Base-by-base conservation (phyloP, 1,140 invertebrate species). In the Hyles euphorbiae region DNA sequence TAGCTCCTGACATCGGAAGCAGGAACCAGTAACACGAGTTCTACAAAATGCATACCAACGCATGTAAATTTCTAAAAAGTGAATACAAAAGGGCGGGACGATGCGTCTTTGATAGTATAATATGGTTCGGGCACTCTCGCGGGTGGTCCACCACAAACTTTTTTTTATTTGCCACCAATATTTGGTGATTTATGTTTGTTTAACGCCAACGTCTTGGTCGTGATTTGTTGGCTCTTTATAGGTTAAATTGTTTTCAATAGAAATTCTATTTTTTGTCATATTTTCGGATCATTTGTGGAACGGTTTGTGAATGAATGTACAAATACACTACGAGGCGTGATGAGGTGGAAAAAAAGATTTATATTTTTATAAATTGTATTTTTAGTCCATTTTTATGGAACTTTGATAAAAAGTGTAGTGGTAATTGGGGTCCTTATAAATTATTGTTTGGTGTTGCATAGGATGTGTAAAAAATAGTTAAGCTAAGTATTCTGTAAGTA, bases 21-120 rank as follows among this genome's bases (percentile, higher is more conserved):
- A 70, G 61, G 61, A 70, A 55, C 58, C 45, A 58, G 58, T 63
- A 59, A 52, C 57, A 45, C 45, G 36, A 52, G 34, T 53, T 56
- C 40, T 32, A 63, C 54, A 68, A 70, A 70, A 68, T 47, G 65
- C 67, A 69, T 61, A 65, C 49, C 50, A 51, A 36, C 55, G 75
- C 64, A 85, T 85, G 81, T 85, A 83, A 85, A 85, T 83, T 80
- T 83, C 67, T 63, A 76, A 73, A 83, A 83, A 82, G 68, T 79
- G 76, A 83, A 81, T 81, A 78, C 60, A 72, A 78, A 77, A 71
- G 72, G 78, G 78, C 75, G 76, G 78, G 63, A 64, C 69, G 49
- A 56, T 65, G 64, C 73, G 69, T 77, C 70, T 81, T 76, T 80
- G 76, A 82, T 81, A 76, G 67, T 72, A 84, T 83, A 81, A 82